Evolutionary conservation across 1,140 invertebrate species (phyloP).

Genomic region (Leguminivora glycinivorella): DNA sequence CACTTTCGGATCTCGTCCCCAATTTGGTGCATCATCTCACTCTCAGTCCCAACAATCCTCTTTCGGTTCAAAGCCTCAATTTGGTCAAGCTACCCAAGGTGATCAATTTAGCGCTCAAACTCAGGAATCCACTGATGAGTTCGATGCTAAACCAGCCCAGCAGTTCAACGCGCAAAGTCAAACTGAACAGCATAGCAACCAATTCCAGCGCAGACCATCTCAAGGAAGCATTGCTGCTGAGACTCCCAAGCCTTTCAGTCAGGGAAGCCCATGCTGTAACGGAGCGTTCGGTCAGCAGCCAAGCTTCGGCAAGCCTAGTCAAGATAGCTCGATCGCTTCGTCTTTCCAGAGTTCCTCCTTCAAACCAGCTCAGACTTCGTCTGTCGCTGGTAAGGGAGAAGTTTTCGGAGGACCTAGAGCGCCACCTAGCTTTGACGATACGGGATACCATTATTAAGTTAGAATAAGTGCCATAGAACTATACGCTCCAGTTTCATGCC

Average conservation of each 20-base stretch:
- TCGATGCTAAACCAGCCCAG: not conserved
- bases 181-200: not conserved
- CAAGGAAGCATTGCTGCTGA: not conserved
- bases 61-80: not conserved
- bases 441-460: slow-evolving; percentile 65
- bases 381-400: slow-evolving; percentile 44
- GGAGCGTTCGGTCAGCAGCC: not conserved
- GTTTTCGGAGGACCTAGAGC: slow-evolving; percentile 52
- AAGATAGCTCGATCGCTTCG: slow-evolving; percentile 29
- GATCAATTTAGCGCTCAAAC: slow-evolving; percentile 1
- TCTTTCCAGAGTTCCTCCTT: slow-evolving; percentile 1
- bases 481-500: slow-evolving; percentile 16
- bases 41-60: slow-evolving; percentile 1
- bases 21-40: slow-evolving; percentile 21
- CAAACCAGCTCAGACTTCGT: slow-evolving; percentile 28
- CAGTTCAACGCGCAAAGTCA: slow-evolving; percentile 9
- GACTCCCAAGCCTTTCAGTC: not conserved
- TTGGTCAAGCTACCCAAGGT: not conserved
- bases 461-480: slow-evolving; percentile 34
- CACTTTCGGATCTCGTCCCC: slow-evolving; percentile 5
- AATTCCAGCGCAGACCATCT: slow-evolving; percentile 26
- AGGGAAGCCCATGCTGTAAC: not conserved
- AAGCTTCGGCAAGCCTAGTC: slow-evolving; percentile 15
- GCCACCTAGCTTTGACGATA: slow-evolving; percentile 59
- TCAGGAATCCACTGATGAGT: not conserved